Evolutionary conservation across 2,888 invertebrate species (phyloP), one percentile per base, ranked within the genome.

Genomic region (Eledone cirrhosa): DNA sequence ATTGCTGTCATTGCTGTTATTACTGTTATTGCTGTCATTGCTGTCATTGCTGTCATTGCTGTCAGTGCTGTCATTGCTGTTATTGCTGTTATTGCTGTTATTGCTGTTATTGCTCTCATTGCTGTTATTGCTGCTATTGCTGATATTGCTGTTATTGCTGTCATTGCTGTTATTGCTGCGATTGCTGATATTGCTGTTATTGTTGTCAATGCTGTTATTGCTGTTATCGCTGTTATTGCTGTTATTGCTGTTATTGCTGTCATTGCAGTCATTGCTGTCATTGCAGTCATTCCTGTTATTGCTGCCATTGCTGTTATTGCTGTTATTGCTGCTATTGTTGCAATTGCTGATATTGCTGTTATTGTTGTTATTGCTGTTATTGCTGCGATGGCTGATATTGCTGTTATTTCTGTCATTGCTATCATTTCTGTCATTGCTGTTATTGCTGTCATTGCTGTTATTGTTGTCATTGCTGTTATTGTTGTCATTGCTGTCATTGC

Each of bases 11-110:
- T 19, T 75, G 75, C 27, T 67, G 41, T 29, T 65, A 77, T 53
- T 65, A 72, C 19, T 77, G 79, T 19, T 80, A 78, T 22, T 76
- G 78, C 72, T 59, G 69, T 27, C 63, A 77, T 77, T 77, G 72
- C 29, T 79, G 78, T 31, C 48, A 41, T 29, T 48, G 77, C n/a
- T 33, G 77, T 22, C 77, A 78, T 22, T 8, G 77, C 53, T 77
- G 76, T 27, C 74, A 67, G 22, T 80, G 72, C 22, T 78, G 79
- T 48, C 53, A 67, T 27, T 33, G 74, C 69, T 79, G 80, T 27
- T n/a, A n/a, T n/a, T n/a, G n/a, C n/a, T n/a, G n/a, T n/a, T n/a
- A n/a, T n/a, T n/a, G n/a, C n/a, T n/a, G n/a, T n/a, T n/a, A 27
- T 63, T 59, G 59, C 59, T 59, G 59, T 59, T 78, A 78, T 33